Evolutionary conservation across 2,888 invertebrate genomes (phyloP), one percentile per base, ranked within the genome.

Genomic region (Muschampia plurimacula): DNA sequence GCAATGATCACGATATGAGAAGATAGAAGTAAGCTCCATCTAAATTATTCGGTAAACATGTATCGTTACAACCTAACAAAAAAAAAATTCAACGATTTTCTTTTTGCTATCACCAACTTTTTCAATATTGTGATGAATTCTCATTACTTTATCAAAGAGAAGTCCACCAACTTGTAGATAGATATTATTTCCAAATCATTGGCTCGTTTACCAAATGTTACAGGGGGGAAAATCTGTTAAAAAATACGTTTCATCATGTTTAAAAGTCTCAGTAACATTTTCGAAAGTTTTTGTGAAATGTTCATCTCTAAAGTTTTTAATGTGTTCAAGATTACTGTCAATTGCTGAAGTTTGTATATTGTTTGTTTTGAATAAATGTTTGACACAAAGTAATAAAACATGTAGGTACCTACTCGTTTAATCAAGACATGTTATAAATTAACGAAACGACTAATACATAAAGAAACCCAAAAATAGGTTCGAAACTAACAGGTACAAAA

Each of bases 101-200:
- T 3, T 46, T 46, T 46, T 13, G 46, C 10, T 46, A 1, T 44
- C 9, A 44, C 44, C 9, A 44, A 44, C 12, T 55, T 55, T 55
- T 55, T 55, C 55, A 55, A 22, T 55, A 22, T 22, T n/a, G 4
- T 22, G 2, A 55, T 10, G 22, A 55, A 55, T 9, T 55, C 22
- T 22, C 52, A 52, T 55, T 55, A 9, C 22, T 55, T 22, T 22
- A 44, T 44, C 9, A 15, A 55, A 55, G 7, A 7, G n/a, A 15
- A 55, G 22, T 55, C 28, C 8, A n/a, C 55, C 9, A 55, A 55
- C 55, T 28, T 15, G 28, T 28, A 28, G 55, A 55, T 55, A 28
- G 55, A 55, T 55, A 28, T 55, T 55, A 55, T 28, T 55, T 55
- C 55, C 55, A 55, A 28, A 28, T 28, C 55, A 55, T 28, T 55